Percentiles rank a stretch among this genome's conserved stretches.
Conservation (phyloP, 2,797 vertebrate species). For the Anableps anableps region DNA sequence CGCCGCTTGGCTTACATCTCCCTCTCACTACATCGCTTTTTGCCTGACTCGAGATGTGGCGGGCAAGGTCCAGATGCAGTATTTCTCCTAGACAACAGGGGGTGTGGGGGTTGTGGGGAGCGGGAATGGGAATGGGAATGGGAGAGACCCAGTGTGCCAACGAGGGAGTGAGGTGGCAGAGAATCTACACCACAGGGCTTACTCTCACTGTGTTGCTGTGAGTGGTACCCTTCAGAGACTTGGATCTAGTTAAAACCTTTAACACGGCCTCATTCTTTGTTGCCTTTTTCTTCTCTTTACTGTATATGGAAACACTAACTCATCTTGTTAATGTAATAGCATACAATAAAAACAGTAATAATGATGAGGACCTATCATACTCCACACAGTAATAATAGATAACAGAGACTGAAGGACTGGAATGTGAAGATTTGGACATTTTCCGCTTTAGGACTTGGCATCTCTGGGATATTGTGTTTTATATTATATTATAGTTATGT, state of each 20-base stretch:
- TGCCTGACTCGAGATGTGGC: conserved; percentile 51
- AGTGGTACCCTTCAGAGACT: conserved; percentile 78
- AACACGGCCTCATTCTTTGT: conserved; percentile 77
- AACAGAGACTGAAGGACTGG: conserved; percentile 62
- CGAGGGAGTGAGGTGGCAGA: conserved; percentile 63
- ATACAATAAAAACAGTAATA: conserved; percentile 75
- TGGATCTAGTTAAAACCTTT: conserved; percentile 72
- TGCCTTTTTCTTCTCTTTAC: conserved; percentile 78
- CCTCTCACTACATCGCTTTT: conserved; percentile 64
- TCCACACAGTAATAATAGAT: conserved; percentile 76
- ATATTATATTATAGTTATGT: conserved; percentile 77
- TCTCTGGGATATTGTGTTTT: conserved; percentile 80
- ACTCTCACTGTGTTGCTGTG: conserved; percentile 67
- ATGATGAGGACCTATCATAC: conserved; percentile 63
- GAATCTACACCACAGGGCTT: conserved; percentile 67
- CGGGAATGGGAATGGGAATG: too few relatives aligned
- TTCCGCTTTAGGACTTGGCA: conserved; percentile 69
- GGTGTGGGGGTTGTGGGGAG: conserved; percentile 28
- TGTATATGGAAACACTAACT: conserved; percentile 76
- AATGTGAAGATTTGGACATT: conserved; percentile 65
- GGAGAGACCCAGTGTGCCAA: conserved; percentile 74
- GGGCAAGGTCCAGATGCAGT: conserved; percentile 76
- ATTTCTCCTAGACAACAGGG: conserved; percentile 75
- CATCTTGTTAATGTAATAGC: conserved; percentile 78
- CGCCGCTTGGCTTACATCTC: conserved; percentile 65